Evolutionary conservation across 2,888 invertebrate genomes (phyloP).

Genomic region (Pyralis farinalis): DNA sequence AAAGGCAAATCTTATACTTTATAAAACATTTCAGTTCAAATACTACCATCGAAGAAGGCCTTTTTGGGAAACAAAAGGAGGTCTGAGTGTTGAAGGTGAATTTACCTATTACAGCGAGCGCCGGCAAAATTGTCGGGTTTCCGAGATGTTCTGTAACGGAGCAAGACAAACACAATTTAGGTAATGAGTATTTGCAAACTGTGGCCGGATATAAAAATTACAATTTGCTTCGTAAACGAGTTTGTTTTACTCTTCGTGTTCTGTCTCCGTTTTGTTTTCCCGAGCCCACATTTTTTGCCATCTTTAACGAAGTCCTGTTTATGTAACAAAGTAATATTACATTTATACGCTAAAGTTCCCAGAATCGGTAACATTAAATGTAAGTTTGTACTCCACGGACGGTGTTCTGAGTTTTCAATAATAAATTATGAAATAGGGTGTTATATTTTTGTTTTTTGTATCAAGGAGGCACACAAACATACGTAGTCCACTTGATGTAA

Average conservation of each 20-base stretch:
- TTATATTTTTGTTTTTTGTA: too few species aligned
- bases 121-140: slow-evolving; percentile 27
- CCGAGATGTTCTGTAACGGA: slow-evolving; percentile 32
- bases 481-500: too few species aligned
- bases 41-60: too few species aligned
- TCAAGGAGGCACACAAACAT: too few species aligned
- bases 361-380: neutral
- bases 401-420: too few species aligned
- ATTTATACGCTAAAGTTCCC: slow-evolving; percentile 11
- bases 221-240: slow-evolving; percentile 41
- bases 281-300: slow-evolving; percentile 9
- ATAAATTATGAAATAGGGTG: too few species aligned
- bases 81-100: slow-evolving; percentile 13
- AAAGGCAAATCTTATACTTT: too few species aligned
- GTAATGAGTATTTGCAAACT: slow-evolving; percentile 52
- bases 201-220: slow-evolving; percentile 44
- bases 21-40: too few species aligned
- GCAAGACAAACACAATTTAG: slow-evolving; percentile 58
- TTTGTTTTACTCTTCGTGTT: slow-evolving; percentile 30
- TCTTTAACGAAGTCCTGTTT: slow-evolving; percentile 10
- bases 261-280: slow-evolving; percentile 20
- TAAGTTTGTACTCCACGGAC: too few species aligned
- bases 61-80: neutral
- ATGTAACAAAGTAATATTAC: too few species aligned
- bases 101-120: slow-evolving; percentile 16